Evolutionary conservation across 2,113 vertebrate species (phyloP).

Genomic region (Nycticryphes semicollaris): DNA sequence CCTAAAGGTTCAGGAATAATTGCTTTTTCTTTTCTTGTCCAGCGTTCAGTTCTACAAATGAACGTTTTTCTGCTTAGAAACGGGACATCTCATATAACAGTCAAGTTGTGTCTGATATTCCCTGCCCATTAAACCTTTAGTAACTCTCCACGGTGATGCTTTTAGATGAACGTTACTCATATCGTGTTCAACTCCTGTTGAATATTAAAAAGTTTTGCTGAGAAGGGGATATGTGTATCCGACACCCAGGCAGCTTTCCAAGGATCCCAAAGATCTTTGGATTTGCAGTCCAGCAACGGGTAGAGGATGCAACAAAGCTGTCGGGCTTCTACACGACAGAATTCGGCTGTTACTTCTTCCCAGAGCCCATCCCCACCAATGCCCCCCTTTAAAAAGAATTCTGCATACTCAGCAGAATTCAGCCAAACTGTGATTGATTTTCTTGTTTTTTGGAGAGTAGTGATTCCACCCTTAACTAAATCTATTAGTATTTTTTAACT

Average conservation of each 20-base stretch:
- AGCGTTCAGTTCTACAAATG: neutral
- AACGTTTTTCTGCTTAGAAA: neutral
- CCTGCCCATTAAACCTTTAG: neutral
- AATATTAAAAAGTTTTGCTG: neutral
- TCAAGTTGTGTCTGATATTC: neutral
- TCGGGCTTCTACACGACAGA: neutral
- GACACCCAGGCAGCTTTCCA: neutral
- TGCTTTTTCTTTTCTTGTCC: neutral
- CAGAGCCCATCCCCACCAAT: neutral
- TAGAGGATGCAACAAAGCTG: neutral
- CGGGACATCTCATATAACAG: neutral
- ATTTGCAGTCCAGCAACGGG: neutral
- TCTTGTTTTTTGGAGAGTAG: too few relatives aligned
- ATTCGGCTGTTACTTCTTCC: neutral
- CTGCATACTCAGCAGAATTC: accelerated
- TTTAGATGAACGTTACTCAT: neutral
- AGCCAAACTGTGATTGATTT: neutral
- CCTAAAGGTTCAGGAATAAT: neutral
- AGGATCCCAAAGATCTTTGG: neutral
- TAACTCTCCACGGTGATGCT: neutral
- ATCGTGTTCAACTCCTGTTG: neutral
- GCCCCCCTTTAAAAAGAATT: neutral
- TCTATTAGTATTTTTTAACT: neutral
- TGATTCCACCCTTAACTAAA: neutral
- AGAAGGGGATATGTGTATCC: neutral